Percentiles rank a stretch among this genome's conserved stretches.
Evolutionary conservation across 2,113 vertebrate species (phyloP).

Genomic region (Motacilla alba): DNA sequence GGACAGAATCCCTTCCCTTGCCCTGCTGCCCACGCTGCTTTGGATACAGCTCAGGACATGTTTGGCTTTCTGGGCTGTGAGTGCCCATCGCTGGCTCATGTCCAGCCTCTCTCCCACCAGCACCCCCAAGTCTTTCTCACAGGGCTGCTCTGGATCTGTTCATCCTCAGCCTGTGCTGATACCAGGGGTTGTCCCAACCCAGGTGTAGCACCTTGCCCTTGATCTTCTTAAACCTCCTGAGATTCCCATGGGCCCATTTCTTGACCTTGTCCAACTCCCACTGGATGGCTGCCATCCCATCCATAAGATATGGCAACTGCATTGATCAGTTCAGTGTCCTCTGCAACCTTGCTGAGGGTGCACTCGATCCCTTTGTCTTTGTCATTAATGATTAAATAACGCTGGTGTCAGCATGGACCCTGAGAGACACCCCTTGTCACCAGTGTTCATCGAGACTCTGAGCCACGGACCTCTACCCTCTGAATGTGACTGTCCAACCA

Average conservation of each 20-base stretch:
- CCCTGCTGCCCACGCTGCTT: background rate
- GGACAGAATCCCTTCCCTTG: background rate
- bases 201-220: background rate
- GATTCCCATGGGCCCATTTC: background rate
- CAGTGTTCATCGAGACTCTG: background rate
- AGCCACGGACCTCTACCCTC: background rate
- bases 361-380: background rate
- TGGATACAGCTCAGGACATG: fast-evolving
- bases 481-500: background rate
- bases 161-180: background rate
- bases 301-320: background rate
- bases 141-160: background rate
- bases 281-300: background rate
- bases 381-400: background rate
- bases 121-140: background rate
- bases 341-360: background rate
- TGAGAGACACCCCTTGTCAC: background rate
- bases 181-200: background rate
- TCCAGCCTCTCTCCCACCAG: background rate
- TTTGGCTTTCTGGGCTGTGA: background rate
- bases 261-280: background rate
- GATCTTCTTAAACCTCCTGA: background rate
- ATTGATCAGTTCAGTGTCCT: background rate
- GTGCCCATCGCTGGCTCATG: fast-evolving
- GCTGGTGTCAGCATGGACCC: background rate